A percentile compares a stretch with the other conserved stretches of the same genome.
Conservation (phyloP, 2,113 vertebrate genomes). For the Melanerpes aurifrons region DNA sequence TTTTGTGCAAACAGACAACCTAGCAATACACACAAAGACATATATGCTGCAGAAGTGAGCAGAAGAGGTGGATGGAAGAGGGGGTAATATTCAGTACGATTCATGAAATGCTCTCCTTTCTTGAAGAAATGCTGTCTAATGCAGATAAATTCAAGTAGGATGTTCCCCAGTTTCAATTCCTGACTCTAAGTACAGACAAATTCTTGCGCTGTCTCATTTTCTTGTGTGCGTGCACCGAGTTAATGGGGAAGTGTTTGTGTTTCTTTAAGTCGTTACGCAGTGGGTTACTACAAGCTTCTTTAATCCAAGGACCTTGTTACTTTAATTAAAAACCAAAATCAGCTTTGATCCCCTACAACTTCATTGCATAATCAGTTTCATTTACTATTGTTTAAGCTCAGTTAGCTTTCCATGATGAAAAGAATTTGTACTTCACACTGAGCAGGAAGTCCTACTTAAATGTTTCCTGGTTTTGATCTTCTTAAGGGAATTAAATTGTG, state of each 20-base stretch:
- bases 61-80: not conserved
- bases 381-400: slow-evolving; percentile 66
- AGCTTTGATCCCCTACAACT: slow-evolving; percentile 67
- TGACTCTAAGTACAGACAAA: not conserved
- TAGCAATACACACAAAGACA: not conserved
- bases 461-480: slow-evolving; percentile 71
- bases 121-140: not conserved
- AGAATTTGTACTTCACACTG: slow-evolving; percentile 73
- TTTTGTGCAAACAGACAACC: not conserved
- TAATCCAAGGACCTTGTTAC: slow-evolving; percentile 72
- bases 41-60: not conserved
- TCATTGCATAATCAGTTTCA: slow-evolving; percentile 67
- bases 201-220: not conserved
- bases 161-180: not conserved
- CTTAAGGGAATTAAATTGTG: slow-evolving; percentile 67
- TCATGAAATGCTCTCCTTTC: not conserved
- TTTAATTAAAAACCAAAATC: slow-evolving; percentile 72
- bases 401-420: slow-evolving; percentile 70
- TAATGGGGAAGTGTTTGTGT: slow-evolving; percentile 63
- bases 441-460: slow-evolving; percentile 73
- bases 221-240: not conserved
- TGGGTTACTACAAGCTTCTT: slow-evolving; percentile 56
- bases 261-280: slow-evolving; percentile 35
- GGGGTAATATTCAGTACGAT: not conserved
- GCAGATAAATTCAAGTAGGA: not conserved